Conservation (phyloP, 64 coral and sea anemone species). For the Catalaphyllia jardinei region DNA sequence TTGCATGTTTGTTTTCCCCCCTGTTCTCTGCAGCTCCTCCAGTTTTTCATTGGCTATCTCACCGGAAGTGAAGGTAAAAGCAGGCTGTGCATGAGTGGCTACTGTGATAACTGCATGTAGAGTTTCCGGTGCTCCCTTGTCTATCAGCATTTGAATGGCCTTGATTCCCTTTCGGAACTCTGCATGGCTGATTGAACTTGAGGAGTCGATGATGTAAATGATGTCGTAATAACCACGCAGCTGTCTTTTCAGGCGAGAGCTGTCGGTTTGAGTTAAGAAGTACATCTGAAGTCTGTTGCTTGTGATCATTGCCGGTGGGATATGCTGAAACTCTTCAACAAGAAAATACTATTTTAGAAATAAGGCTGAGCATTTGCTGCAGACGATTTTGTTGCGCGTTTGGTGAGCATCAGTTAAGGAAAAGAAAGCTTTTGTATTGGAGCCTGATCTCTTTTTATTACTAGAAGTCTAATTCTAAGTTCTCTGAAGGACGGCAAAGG, state of each 20-base stretch:
- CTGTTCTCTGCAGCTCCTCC: not conserved
- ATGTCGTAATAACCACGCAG: conserved; percentile 1
- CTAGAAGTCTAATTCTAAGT: too few species aligned
- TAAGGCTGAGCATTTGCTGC: too few species aligned
- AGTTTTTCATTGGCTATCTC: not conserved
- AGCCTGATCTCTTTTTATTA: not conserved
- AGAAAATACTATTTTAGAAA: not conserved
- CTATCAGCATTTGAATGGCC: conserved; percentile 33
- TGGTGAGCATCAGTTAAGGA: too few species aligned
- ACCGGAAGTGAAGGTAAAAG: conserved; percentile 3
- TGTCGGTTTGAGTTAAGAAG: not conserved
- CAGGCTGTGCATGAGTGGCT: not conserved
- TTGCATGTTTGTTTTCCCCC: conserved; percentile 26
- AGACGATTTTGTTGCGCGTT: too few species aligned
- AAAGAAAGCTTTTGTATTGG: not conserved
- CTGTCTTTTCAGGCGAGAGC: conserved; percentile 21
- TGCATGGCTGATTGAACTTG: conserved; percentile 7
- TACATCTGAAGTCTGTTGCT: conserved; percentile 17
- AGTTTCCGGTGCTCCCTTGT: not conserved
- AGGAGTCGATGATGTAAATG: conserved; percentile 23
- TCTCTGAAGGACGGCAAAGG: too few species aligned
- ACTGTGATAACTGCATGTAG: conserved; percentile 8
- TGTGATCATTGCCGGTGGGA: not conserved
- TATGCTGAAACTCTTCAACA: conserved; percentile 12
- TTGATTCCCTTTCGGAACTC: conserved; percentile 20